Base-by-base conservation (phyloP, 1,140 invertebrate species). In the Trichonephila clavata region DNA sequence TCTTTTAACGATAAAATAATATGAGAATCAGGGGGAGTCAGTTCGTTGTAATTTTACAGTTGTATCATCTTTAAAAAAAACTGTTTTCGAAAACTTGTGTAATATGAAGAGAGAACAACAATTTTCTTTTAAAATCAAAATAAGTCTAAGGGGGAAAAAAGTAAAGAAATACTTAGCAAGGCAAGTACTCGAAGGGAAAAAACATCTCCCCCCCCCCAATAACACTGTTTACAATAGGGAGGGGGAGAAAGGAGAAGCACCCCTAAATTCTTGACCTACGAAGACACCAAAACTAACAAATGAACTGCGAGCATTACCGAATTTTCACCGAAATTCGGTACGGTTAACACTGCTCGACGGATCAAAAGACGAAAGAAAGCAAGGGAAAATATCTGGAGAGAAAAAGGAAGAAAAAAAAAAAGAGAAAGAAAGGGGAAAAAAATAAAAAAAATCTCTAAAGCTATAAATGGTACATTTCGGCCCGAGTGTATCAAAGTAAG, bases 381-480 rank as follows among this genome's bases (percentile, higher is more conserved):
- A 13, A 13, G 65, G n/a, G 5, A 63, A 63, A 63, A 63, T 63
- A 21, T 63, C 7, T 39, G 50, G 1, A 50, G 5, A 50, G 5
- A 65, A n/a, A 65, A 65, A 65, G 1, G 14, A 71, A 71, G 24
- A 24, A 71, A 32, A 32, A 71, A 8, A 68, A 20, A 71, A 3
- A 4, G 32, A 71, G n/a, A 32, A 32, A 32, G 27, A 4, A 13
- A 32, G 16, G 4, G 4, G 27, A 71, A 71, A 27, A 3, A 24
- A 27, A 24, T 4, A 27, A 71, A 71, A 14, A 71, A 32, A 68
- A 8, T 8, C n/a, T 65, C 21, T 2, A 27, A 27, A 71, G 68
- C 68, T 27, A 71, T 71, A 71, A 71, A 71, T 71, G 68, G 68
- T 71, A 71, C 27, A 71, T 71, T 71, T 71, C 24, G 27, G 68